Base-by-base conservation (phyloP, 1,140 invertebrate genomes). In the Paraescarpia echinospica region DNA sequence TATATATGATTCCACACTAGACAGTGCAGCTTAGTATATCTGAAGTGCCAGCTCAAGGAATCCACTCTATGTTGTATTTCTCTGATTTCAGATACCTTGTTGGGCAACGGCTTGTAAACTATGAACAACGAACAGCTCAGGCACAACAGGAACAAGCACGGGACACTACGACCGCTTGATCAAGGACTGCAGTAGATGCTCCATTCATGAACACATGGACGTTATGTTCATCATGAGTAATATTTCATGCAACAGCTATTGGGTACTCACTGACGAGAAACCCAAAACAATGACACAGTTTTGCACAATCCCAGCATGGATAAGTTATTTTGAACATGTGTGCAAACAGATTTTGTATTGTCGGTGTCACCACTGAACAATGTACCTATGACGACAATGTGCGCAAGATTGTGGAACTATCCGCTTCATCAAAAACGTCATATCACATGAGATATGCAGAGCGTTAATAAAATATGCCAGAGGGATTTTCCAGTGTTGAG, bases 41-140 rank as follows among this genome's bases (percentile, higher is more conserved):
- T n/a, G n/a, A 34, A 35, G 33, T 59, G 0, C 14, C 35, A 35
- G 27, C 41, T 33, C 35, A 18, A 12, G 31, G 1, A n/a, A 48
- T n/a, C 34, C 33, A 91, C 33, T 48, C 31, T 33, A 33, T 33
- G 34, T 91, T 91, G 27, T 93, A 33, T 48, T 12, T 77, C 34
- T 59, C 51, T 91, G 4, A 31, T 33, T 91, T 95, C 94, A 97
- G 97, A 93, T 97, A 99, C 96, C 97, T 99, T 35, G 98, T 99
- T 2, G 99, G 99, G 0, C 98, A 98, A 94, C 97, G 98, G 92
- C 97, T 99, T 92, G 98, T 99, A 0, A 99, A 99, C 96, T 99
- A 99, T 96, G 98, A 99, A 34, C 1, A 92, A 1, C 33, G n/a
- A 34, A 33, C 51, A 27, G 34, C 90, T 90, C 90, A 34, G 18